Percentiles rank a stretch among this genome's conserved stretches.
Conservation (phyloP, 2,797 vertebrate species). For the Peromyscus melanophrys region DNA sequence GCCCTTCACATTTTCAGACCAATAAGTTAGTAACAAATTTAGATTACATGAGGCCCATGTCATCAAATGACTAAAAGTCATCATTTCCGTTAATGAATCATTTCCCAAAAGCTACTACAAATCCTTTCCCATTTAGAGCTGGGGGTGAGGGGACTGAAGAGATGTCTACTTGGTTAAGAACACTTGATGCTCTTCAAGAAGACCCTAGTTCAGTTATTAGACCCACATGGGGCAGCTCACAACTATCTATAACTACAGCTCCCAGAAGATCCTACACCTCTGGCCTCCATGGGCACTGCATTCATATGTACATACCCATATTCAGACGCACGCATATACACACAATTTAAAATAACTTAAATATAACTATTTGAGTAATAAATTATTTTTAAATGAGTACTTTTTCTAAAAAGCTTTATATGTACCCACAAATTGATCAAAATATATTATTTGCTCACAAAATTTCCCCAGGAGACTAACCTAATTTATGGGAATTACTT, state of each 20-base stretch:
- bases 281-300: neutral
- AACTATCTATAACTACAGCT: neutral
- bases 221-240: neutral
- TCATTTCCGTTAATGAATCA: constrained; percentile 42
- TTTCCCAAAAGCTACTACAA: constrained; percentile 27
- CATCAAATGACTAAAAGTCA: neutral
- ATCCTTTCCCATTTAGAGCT: neutral
- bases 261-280: neutral
- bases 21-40: neutral
- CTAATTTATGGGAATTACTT: neutral
- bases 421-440: constrained; percentile 12
- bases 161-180: neutral
- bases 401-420: neutral
- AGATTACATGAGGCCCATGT: neutral
- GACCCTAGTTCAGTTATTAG: neutral
- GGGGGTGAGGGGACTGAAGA: neutral
- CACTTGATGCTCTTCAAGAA: neutral
- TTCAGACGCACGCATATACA: neutral
- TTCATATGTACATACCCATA: neutral
- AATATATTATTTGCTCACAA: neutral
- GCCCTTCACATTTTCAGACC: neutral
- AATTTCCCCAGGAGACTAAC: constrained; percentile 12
- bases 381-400: neutral
- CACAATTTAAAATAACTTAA: neutral
- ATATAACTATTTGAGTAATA: neutral